These are phyloP conservation scores for Muscicapa comitata DNA, from an alignment of 2,797 vertebrate genomes.

Conservation along the genomic window DNA sequence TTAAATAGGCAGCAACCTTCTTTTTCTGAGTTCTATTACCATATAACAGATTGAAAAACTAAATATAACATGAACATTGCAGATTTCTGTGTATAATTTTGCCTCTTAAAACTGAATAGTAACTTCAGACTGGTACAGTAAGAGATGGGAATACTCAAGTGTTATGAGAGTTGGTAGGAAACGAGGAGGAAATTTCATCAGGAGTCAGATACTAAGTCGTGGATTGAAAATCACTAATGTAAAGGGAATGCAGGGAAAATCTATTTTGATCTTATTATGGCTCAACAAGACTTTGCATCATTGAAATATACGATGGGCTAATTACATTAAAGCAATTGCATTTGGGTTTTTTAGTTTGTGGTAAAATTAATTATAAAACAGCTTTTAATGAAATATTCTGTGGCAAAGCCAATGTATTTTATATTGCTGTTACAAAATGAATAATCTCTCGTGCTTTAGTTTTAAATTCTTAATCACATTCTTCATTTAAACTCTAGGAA, in stretches of 20 bases:
- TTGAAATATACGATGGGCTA: conserved; percentile 19
- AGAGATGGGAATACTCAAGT: background rate
- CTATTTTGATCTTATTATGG: conserved; percentile 39
- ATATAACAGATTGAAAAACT: background rate
- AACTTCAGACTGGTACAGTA: background rate
- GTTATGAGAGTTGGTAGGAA: background rate
- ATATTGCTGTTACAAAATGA: background rate
- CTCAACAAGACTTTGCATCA: conserved; percentile 29
- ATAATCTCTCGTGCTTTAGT: background rate
- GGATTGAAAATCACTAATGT: background rate
- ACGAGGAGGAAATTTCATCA: background rate
- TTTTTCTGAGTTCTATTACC: background rate
- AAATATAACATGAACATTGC: background rate
- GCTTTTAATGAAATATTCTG: conserved; percentile 44
- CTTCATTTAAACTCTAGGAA: background rate
- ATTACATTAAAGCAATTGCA: conserved; percentile 45
- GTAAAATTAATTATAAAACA: conserved; percentile 41
- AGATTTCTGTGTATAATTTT: background rate
- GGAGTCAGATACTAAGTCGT: background rate
- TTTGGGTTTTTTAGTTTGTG: background rate
- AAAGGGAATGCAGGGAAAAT: conserved; percentile 14
- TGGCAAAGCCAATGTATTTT: conserved; percentile 18
- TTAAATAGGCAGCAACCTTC: background rate
- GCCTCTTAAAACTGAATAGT: background rate
- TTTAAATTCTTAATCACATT: conserved; percentile 18